A percentile compares a stretch with the other conserved stretches of the same genome.
Conservation (phyloP, 2,888 invertebrate genomes). For the Caenorhabditis sp. region DNA sequence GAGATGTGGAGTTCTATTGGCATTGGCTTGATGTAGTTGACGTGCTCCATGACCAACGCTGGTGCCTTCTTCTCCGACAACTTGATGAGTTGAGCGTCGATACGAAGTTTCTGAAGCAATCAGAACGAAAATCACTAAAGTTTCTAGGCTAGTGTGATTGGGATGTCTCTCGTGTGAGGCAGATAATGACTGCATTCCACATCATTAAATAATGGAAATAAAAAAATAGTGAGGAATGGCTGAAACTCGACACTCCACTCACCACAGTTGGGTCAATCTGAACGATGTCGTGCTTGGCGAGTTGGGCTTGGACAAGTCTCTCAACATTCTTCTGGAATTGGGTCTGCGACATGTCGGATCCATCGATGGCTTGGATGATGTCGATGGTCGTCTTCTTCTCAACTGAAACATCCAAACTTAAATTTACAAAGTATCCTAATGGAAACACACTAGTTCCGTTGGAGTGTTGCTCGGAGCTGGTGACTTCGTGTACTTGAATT, state of each 20-base stretch:
- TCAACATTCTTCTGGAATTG: conserved; percentile 75
- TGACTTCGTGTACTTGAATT: conserved; percentile 74
- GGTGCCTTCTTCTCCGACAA: conserved; percentile 69
- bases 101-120: conserved; percentile 73
- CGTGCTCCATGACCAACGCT: conserved; percentile 67
- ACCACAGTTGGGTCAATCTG: conserved; percentile 74
- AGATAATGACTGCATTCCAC: conserved; percentile 42
- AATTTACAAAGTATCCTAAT: too few relatives aligned
- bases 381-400: conserved; percentile 67
- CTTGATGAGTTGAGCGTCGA: conserved; percentile 75
- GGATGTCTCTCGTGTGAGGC: neutral
- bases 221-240: conserved; percentile 13
- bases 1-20: conserved; percentile 72
- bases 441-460: conserved; percentile 57
- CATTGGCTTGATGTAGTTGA: conserved; percentile 72
- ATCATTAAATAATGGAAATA: conserved; percentile 21
- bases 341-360: conserved; percentile 68
- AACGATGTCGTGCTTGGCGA: conserved; percentile 68
- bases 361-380: conserved; percentile 61
- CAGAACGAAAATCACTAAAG: conserved; percentile 37
- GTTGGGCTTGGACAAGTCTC: conserved; percentile 69
- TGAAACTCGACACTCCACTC: conserved; percentile 3
- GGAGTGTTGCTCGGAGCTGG: conserved; percentile 61
- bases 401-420: conserved; percentile 23
- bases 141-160: conserved; percentile 12